phyloP scores from a whole-genome alignment of 2,113 vertebrate genomes.

The Junco hyemalis region DNA sequence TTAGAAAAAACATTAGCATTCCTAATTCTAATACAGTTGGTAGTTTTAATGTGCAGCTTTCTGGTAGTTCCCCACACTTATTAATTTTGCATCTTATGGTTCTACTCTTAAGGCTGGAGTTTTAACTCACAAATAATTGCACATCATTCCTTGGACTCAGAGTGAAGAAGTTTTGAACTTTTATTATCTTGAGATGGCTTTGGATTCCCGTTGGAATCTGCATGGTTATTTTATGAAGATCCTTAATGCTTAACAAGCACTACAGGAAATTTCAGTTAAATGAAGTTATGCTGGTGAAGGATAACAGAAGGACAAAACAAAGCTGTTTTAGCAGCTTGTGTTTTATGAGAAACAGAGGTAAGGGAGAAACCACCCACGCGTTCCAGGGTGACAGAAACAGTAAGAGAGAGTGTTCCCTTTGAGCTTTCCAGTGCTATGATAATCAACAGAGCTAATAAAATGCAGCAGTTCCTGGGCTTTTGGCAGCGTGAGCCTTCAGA shows the following conservation, averaged over 20 bases:
- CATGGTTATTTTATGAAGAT: background rate
- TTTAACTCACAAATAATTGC: background rate
- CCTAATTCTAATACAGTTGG: background rate
- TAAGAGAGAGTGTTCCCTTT: background rate
- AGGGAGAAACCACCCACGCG: background rate
- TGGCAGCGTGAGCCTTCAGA: background rate
- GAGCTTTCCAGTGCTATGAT: background rate
- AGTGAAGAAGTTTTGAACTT: background rate
- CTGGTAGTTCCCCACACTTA: background rate
- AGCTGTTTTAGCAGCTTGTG: slow-evolving; percentile 4
- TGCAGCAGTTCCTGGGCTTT: background rate
- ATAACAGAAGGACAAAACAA: background rate
- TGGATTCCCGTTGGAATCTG: background rate
- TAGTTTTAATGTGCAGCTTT: background rate
- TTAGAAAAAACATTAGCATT: background rate
- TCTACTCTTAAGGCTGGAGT: background rate
- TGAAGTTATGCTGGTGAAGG: background rate
- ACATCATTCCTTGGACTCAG: background rate
- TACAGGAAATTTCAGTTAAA: slow-evolving; percentile 24
- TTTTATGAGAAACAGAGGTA: slow-evolving; percentile 32
- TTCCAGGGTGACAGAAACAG: background rate
- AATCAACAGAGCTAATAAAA: background rate
- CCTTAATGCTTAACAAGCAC: background rate
- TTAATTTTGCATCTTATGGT: background rate
- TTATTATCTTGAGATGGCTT: background rate